Percentiles rank a stretch among this genome's conserved stretches.
Conservation (phyloP, 2,888 invertebrate genomes). For the Microctonus hyperodae region DNA sequence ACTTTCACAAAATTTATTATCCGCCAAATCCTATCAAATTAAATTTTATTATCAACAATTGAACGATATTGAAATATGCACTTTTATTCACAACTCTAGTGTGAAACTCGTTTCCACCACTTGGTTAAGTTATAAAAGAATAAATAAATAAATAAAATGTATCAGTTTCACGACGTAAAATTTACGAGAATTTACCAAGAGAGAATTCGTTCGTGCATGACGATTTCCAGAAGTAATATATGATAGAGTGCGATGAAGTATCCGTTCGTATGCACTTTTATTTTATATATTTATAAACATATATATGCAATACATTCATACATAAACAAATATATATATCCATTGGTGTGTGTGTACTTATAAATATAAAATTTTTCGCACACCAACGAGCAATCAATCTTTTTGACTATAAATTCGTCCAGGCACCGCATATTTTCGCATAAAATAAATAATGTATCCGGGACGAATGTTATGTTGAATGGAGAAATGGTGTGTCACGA, state of each 20-base stretch:
- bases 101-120: neutral
- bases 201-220: slow-evolving; percentile 13
- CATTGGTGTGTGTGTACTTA: too few relatives aligned
- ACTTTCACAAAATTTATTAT: too few relatives aligned
- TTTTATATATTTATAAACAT: neutral
- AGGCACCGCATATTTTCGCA: slow-evolving; percentile 32
- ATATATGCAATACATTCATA: too few relatives aligned
- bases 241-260: neutral
- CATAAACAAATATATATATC: too few relatives aligned
- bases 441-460: slow-evolving; percentile 39
- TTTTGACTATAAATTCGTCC: slow-evolving; percentile 41
- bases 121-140: neutral
- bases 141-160: neutral
- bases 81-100: neutral
- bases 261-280: slow-evolving; percentile 7
- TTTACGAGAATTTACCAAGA: slow-evolving; percentile 13
- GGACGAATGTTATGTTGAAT: slow-evolving; percentile 19
- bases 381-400: slow-evolving; percentile 41
- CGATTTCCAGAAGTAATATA: slow-evolving; percentile 18
- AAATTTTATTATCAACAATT: neutral
- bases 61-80: neutral
- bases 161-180: slow-evolving; percentile 13
- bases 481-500: neutral
- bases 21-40: neutral
- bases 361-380: neutral